A percentile compares a stretch with the other conserved stretches of the same genome.
Evolutionary conservation across 2,888 invertebrate genomes (phyloP).

Genomic region (Nymphalis urticae): DNA sequence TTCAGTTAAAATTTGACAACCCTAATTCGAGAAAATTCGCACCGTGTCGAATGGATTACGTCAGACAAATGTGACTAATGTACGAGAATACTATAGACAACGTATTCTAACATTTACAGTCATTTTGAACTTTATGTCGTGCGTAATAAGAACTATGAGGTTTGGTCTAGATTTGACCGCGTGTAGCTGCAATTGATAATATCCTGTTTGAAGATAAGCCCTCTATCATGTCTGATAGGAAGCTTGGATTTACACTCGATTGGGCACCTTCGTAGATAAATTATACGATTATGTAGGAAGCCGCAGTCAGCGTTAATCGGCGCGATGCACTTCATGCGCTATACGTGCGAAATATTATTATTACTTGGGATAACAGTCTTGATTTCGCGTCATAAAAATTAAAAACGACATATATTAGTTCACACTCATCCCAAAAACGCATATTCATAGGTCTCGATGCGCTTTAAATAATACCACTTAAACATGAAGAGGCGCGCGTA

Average conservation of each 20-base stretch:
- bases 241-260: slow-evolving; percentile 23
- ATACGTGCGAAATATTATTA: too few relatives aligned
- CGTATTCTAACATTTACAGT: background rate
- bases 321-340: background rate
- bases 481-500: too few relatives aligned
- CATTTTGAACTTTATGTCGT: slow-evolving; percentile 4
- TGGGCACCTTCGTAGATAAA: slow-evolving; percentile 18
- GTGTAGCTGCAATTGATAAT: slow-evolving; percentile 29
- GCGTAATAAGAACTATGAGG: slow-evolving; percentile 1
- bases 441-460: too few relatives aligned
- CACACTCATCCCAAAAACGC: too few relatives aligned
- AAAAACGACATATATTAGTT: too few relatives aligned
- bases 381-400: too few relatives aligned
- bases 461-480: too few relatives aligned
- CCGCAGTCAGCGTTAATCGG: background rate
- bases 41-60: slow-evolving; percentile 27
- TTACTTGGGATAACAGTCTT: too few relatives aligned
- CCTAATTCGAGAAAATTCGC: slow-evolving; percentile 23
- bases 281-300: slow-evolving; percentile 14
- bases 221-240: slow-evolving; percentile 24
- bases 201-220: slow-evolving; percentile 31
- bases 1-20: background rate
- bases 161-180: slow-evolving; percentile 1
- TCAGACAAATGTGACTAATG: slow-evolving; percentile 22
- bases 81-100: slow-evolving; percentile 5